Conservation (phyloP, 2,888 invertebrate genomes). For the Loripinus fragilis region DNA sequence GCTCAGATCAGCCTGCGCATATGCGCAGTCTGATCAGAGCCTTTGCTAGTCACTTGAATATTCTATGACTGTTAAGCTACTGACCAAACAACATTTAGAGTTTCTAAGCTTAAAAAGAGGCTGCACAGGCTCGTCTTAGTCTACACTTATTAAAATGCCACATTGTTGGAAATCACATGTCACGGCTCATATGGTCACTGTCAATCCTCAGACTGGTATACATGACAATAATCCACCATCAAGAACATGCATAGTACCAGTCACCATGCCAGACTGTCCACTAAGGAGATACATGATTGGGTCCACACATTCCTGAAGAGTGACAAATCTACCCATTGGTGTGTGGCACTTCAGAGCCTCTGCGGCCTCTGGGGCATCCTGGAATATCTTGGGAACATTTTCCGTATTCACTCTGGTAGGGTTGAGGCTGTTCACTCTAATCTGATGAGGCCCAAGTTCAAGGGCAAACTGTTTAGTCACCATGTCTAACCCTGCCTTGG, state of each 20-base stretch:
- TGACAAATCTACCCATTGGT: constrained; percentile 90
- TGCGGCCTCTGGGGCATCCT: constrained; percentile 87
- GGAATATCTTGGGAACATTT: constrained; percentile 87
- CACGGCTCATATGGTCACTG: not conserved
- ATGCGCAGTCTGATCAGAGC: too few species aligned
- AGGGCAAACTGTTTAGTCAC: constrained; percentile 92
- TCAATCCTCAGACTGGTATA: constrained; percentile 35
- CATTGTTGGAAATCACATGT: too few species aligned
- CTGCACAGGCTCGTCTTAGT: too few species aligned
- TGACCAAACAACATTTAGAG: too few species aligned
- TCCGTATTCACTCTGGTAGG: constrained; percentile 96
- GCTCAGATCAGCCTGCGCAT: too few species aligned
- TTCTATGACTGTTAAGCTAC: too few species aligned
- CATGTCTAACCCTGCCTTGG: constrained; percentile 95
- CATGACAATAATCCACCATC: constrained; percentile 53
- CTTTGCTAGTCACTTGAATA: too few species aligned
- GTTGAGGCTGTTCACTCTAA: constrained; percentile 95
- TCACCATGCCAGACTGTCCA: constrained; percentile 50
- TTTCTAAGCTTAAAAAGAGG: too few species aligned
- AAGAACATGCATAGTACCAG: constrained; percentile 44
- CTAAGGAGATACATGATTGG: constrained; percentile 54
- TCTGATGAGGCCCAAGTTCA: constrained; percentile 91
- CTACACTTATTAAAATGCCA: too few species aligned
- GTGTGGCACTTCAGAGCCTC: constrained; percentile 90
- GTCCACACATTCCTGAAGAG: constrained; percentile 37